A percentile compares a stretch with the other conserved stretches of the same genome.
These are phyloP conservation scores for Oedothorax gibbosus DNA, from an alignment of 1,140 invertebrate genomes.

Conservation along the genomic window DNA sequence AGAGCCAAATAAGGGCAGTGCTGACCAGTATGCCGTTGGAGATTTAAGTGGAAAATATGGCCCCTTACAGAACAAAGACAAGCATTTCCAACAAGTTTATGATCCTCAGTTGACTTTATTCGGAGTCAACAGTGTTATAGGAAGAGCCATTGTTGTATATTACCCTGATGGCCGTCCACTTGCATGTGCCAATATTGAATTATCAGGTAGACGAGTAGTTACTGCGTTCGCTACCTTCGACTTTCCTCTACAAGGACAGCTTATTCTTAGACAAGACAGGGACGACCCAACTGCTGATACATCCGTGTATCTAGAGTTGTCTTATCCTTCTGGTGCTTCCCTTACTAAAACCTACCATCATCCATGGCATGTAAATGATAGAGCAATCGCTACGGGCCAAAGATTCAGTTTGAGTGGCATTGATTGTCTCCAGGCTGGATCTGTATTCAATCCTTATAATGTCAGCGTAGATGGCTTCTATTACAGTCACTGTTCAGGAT, in stretches of 20 bases:
- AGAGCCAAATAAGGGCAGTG: slow-evolving; percentile 71
- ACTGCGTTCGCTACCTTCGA: slow-evolving; percentile 71
- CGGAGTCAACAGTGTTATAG: slow-evolving; percentile 81
- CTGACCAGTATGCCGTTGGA: slow-evolving; percentile 88
- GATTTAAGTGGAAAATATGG: slow-evolving; percentile 89
- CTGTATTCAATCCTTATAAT: slow-evolving; percentile 83
- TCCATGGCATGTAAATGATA: slow-evolving; percentile 75
- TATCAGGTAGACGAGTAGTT: slow-evolving; percentile 62
- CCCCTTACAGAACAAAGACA: slow-evolving; percentile 62
- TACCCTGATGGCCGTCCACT: slow-evolving; percentile 66
- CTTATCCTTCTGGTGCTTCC: slow-evolving; percentile 69
- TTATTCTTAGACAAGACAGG: slow-evolving; percentile 83
- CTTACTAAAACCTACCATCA: slow-evolving; percentile 75
- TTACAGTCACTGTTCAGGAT: slow-evolving; percentile 64
- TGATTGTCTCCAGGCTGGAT: slow-evolving; percentile 82
- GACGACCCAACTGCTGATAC: slow-evolving; percentile 87
- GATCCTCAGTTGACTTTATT: slow-evolving; percentile 88
- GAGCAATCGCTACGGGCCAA: slow-evolving; percentile 73
- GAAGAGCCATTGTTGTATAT: slow-evolving; percentile 85
- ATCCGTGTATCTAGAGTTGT: slow-evolving; percentile 69
- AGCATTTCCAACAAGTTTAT: slow-evolving; percentile 65
- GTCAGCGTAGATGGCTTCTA: slow-evolving; percentile 69
- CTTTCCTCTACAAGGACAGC: slow-evolving; percentile 89
- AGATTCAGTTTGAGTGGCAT: slow-evolving; percentile 66
- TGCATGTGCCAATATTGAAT: slow-evolving; percentile 72